These are phyloP conservation scores for Saiga tatarica DNA, from an alignment of 2,113 vertebrate species.

Conservation along the genomic window DNA sequence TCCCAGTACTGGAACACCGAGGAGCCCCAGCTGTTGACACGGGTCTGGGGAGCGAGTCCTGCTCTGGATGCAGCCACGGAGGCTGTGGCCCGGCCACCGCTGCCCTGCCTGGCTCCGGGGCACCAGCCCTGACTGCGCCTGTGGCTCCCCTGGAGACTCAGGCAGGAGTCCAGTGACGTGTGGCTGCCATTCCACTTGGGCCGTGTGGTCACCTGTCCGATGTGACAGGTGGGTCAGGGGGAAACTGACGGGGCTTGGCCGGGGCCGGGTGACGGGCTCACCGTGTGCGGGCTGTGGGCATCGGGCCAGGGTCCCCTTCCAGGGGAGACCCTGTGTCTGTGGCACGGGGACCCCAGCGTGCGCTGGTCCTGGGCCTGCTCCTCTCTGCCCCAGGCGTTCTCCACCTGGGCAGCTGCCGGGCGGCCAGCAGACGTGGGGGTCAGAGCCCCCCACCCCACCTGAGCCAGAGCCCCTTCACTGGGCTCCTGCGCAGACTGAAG, in stretches of 20 bases:
- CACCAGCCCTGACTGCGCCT: background rate
- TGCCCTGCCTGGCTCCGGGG: background rate
- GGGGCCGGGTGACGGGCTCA: fast-evolving
- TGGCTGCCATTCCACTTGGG: background rate
- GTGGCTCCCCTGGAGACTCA: fast-evolving
- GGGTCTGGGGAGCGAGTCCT: fast-evolving
- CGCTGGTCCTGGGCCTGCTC: background rate
- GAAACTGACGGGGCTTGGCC: background rate
- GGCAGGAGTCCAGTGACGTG: fast-evolving
- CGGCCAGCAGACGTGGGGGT: background rate
- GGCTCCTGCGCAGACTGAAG: background rate
- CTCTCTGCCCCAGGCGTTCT: background rate
- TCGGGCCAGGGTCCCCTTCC: background rate
- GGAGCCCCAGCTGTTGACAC: background rate
- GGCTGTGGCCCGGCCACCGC: fast-evolving
- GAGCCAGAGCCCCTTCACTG: background rate
- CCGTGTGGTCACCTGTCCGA: fast-evolving
- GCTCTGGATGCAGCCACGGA: fast-evolving
- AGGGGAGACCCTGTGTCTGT: background rate
- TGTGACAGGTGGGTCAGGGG: background rate
- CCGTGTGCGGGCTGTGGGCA: background rate
- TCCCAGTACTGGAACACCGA: fast-evolving
- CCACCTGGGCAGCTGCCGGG: background rate
- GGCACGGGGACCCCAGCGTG: background rate
- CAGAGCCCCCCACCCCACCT: background rate